Base-by-base conservation (phyloP, 2,797 vertebrate genomes). In the Ceyx erithaca region DNA sequence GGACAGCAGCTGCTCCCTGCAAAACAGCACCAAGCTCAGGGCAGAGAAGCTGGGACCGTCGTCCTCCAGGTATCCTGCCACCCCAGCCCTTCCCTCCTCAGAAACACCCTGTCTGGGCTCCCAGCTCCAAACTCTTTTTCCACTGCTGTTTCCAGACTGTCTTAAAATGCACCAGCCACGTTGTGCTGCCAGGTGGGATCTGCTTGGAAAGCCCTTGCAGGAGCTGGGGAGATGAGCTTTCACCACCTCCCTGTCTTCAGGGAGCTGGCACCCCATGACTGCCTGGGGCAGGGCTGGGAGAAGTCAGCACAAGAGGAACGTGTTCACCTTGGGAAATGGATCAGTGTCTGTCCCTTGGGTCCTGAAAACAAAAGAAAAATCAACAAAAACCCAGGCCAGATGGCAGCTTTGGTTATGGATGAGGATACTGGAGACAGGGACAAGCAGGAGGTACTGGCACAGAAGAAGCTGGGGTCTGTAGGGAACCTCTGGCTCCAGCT, bases 341-440 rank as follows among this genome's bases (percentile, higher is more conserved):
- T 66, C 57, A 25, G 12, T 45, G 48, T 63, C 70, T 41, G 52
- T 40, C 83, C 73, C 68, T 64, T 71, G 51, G 68, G 40, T 90
- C 86, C 85, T 75, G 62, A 80, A 89, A 87, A 78, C 21, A 46
- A 80, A 96, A 85, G 25, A 86, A 75, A 72, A 35, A 72, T 16
- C 26, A 86, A 81, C 15, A 79, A 15, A 81, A 62, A 35, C 0
- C 9, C 15, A 77, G 64, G 66, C 85, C 86, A 71, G 71, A 82
- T 45, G 86, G 78, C 80, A 94, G 83, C 90, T 95, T 94, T 96
- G 96, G 95, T 95, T 93, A 89, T 73, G 84, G 84, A 83, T 93
- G 94, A 91, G 68, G 84, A 71, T 48, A 54, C 0, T 1, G 78
- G 86, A 81, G 49, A 76, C 6, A 21, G 33, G 88, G 78, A 78